phyloP scores from a whole-genome alignment of 2,797 vertebrate species.

The Peromyscus attwateri region DNA sequence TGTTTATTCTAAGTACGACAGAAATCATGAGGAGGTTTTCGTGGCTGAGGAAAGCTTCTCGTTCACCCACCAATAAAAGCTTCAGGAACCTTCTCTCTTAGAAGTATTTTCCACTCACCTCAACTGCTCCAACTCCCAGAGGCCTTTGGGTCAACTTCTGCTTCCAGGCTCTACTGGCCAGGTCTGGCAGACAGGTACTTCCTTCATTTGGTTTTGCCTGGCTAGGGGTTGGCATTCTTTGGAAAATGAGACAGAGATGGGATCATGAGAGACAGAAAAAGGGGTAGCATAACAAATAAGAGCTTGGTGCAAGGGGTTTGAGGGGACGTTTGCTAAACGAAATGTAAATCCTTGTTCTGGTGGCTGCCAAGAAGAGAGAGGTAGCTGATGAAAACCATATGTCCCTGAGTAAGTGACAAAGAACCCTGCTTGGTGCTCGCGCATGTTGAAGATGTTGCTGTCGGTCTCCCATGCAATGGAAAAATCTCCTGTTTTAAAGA shows the following conservation, averaged over 20 bases:
- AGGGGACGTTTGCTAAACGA: conserved; percentile 48
- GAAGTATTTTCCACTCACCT: not conserved
- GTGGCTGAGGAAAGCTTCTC: not conserved
- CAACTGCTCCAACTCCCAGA: not conserved
- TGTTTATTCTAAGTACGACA: not conserved
- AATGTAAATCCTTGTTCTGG: conserved; percentile 13
- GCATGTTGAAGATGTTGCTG: conserved; percentile 3
- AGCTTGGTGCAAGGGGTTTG: not conserved
- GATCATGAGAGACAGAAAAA: not conserved
- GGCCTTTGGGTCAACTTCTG: conserved; percentile 16
- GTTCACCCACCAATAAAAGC: not conserved
- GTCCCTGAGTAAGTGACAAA: conserved; percentile 65
- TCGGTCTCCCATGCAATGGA: conserved; percentile 77
- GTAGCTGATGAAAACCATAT: conserved; percentile 79
- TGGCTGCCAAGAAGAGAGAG: conserved; percentile 71
- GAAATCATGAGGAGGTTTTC: not conserved
- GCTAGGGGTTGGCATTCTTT: not conserved
- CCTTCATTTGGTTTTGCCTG: not conserved
- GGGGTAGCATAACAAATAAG: not conserved
- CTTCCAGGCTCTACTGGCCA: not conserved
- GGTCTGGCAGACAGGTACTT: not conserved
- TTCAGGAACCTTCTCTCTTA: conserved; percentile 20
- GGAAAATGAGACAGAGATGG: not conserved
- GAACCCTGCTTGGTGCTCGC: not conserved
- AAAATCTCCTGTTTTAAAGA: conserved; percentile 80